Conservation (phyloP, 1,140 invertebrate species). For the Anastrepha ludens region DNA sequence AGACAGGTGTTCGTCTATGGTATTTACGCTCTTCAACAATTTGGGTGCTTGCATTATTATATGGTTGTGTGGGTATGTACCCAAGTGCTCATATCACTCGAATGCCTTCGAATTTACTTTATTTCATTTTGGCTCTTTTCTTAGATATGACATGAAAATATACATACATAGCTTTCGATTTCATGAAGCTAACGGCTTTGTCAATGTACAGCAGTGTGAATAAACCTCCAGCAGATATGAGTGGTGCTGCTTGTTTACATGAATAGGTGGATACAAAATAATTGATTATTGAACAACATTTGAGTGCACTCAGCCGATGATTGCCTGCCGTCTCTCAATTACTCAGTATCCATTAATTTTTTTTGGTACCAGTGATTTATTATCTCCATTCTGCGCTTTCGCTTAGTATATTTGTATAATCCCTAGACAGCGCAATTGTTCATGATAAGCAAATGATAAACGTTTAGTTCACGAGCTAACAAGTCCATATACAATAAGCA, state of each 20-base stretch:
- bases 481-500: too few relatives aligned
- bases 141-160: too few relatives aligned
- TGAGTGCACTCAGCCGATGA: background rate
- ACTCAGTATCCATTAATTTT: background rate
- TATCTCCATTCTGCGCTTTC: background rate
- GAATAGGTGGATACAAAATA: background rate
- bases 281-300: conserved; percentile 5
- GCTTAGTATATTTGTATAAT: background rate
- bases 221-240: background rate
- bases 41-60: background rate
- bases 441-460: conserved; percentile 4
- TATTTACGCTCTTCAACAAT: background rate
- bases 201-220: background rate
- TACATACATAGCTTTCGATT: too few relatives aligned
- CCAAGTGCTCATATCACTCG: background rate
- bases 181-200: too few relatives aligned
- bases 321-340: background rate
- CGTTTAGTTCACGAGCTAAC: too few relatives aligned
- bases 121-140: too few relatives aligned
- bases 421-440: background rate
- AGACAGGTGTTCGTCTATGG: too few relatives aligned
- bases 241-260: background rate
- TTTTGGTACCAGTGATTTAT: background rate
- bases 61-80: background rate
- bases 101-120: background rate